Evolutionary conservation across 2,797 vertebrate species (phyloP), one percentile per base, ranked within the genome.

Genomic region (Sebastes trivittatus): DNA sequence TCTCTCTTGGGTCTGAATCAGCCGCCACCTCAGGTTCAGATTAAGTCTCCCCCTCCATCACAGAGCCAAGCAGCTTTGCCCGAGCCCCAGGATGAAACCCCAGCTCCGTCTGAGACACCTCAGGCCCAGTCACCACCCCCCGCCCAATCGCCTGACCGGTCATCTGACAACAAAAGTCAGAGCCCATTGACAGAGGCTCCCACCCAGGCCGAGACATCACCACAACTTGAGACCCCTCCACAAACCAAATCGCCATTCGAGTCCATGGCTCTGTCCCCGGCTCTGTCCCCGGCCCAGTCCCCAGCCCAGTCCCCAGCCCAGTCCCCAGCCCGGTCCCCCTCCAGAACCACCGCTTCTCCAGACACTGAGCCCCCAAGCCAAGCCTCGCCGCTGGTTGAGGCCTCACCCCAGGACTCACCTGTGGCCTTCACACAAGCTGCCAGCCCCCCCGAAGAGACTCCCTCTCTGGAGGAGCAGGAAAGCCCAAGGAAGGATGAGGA

Each of bases 361-460:
- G 82, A 90, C 58, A 75, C 27, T n/a, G 82, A 82, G 55, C 71
- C 77, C 54, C 83, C 80, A 7, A 67, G 64, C 70, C 86, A 72
- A 8, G 78, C 62, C 81, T 89, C 83, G 1, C 78, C 69, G 0
- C 63, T 56, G 46, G 23, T 27, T 0, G 81, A 85, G 49, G 80
- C 49, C 16, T 95, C 14, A 2, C 54, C 96, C 83, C 90, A 81
- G 62, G 88, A 87, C 76, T 92, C 90, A 36, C 85, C 88, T 63
- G 75, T 85, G 77, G 88, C 88, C 91, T 88, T 92, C 67, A 73
- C 72, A 25, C 85, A 65, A 65, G 76, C 95, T 74, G 95, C 96
- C 92, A 95, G 96, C 83, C 95, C 94, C 91, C 96, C 96, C 73
- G 95, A 97, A 92, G 97, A 96, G 92, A 93, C 92, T 91, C 92